Base-by-base conservation (phyloP, 2,888 invertebrate genomes). In the Yponomeuta cagnagella region DNA sequence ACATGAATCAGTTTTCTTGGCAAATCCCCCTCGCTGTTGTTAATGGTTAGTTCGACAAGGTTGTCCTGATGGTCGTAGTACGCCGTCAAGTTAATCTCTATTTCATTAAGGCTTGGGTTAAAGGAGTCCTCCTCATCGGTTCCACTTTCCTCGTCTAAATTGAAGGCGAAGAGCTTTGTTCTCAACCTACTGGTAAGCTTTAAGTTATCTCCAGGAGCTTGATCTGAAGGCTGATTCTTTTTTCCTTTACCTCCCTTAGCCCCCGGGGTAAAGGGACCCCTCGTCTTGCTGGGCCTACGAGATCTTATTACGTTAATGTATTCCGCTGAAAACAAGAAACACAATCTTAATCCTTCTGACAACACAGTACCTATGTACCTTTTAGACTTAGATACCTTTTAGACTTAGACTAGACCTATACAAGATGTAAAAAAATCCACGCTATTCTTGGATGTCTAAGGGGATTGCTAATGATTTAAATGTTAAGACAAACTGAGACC, bases 1-100 rank as follows among this genome's bases (percentile, higher is more conserved):
- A 80, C 80, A 70, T 78, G 75, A 3, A 87, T 79, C 1, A 86
- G 37, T 76, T 79, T 78, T 64, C 74, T 74, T 31, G 77, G 74
- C 70, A 84, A 77, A 48, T 31, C 30, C 10, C 10, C 65, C 9
- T 31, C 30, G 33, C 23, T 65, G 30, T 65, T 31, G 1, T 65
- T 31, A 9, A 65, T 65, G 3, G 65, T 65, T 12, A 65, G 12
- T 10, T 33, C 65, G 31, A 65, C 65, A 31, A 65, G 65, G 10
- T 65, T 65, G 12, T 65, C 65, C 33, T 65, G 52, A 15, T 58
- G 52, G 15, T 58, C 52, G 52, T 15, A 58, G 15, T 58, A 58
- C 5, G 52, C 52, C 12, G 52, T 58, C 12, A 58, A 58, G 52
- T 58, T 58, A 15, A 58, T 58, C 15, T 15, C 52, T 58, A 58